Percentiles rank a stretch among this genome's conserved stretches.
Evolutionary conservation across 2,797 vertebrate genomes (phyloP).

Genomic region (Premnoplex brunnescens): DNA sequence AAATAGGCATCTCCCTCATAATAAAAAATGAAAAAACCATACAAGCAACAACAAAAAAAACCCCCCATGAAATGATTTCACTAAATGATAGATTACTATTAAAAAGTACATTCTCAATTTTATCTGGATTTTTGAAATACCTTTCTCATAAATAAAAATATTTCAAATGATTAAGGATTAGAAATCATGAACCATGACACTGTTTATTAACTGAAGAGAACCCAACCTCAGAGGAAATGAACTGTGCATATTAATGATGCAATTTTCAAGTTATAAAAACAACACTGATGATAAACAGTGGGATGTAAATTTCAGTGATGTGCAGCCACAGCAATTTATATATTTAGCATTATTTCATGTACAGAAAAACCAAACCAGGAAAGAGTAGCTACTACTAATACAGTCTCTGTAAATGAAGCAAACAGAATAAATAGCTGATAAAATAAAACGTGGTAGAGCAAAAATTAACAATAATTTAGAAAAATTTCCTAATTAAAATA

Average conservation of each 20-base stretch:
- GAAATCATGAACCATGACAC: neutral
- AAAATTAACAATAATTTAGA: neutral
- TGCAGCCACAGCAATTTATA: neutral
- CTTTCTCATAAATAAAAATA: neutral
- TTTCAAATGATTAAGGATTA: neutral
- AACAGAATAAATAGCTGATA: neutral
- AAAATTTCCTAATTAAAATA: neutral
- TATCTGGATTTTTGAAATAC: neutral
- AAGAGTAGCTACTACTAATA: neutral
- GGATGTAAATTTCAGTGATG: neutral
- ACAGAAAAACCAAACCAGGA: neutral
- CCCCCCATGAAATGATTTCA: neutral
- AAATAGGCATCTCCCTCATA: accelerated
- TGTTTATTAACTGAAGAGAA: neutral
- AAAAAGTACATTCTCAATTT: neutral
- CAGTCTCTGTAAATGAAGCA: neutral
- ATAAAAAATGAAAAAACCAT: neutral
- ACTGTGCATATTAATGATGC: neutral
- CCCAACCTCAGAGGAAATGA: neutral
- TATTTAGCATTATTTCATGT: neutral
- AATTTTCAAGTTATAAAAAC: neutral
- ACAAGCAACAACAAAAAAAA: neutral
- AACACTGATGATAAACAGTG: neutral
- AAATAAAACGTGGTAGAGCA: neutral
- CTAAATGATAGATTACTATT: neutral